Base-by-base conservation (phyloP, 2,888 invertebrate species). In the Metopia argyrocephala region DNA sequence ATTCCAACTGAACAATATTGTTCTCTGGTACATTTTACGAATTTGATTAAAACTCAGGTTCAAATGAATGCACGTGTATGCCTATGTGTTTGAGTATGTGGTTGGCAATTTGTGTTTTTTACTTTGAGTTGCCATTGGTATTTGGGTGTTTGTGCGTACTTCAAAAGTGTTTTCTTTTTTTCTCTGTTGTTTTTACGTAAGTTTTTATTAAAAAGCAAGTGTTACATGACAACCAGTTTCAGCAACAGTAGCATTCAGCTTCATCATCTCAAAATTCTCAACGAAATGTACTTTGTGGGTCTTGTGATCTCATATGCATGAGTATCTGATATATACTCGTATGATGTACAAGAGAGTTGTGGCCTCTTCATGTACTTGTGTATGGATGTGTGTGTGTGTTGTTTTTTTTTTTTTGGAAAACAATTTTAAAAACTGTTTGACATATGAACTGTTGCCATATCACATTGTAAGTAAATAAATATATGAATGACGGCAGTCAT, bases 391-490 rank as follows among this genome's bases (percentile, higher is more conserved):
- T 76, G 27, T 45, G 57, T 5, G 23, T 57, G 23, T 73, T 54
- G 4, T 38, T 38, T 12, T 50, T 3, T 5, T 52, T 12, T 57
- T 38, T 20, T 56, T 64, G 6, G 9, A 57, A 59, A 54, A 69
- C 45, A 12, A 6, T 66, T 71, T 56, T 18, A 57, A 76, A 64
- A 80, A 56, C 46, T 28, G 69, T 78, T 78, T 81, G 80, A 81
- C 74, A 81, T 64, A 74, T 81, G 80, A 81, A 81, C 80, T 81
- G 69, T 54, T 74, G 31, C 69, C 80, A 79, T 83, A 85, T 78
- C 38, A 38, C 73, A 79, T 68, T 70, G 69, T 68, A 76, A 73
- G 52, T 74, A 65, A 70, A 52, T 62, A 38, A 62, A 64, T 28
- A 23, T 28, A 31, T 31, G 46, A 46, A 27, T 27, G 68, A 28